A percentile compares a stretch with the other conserved stretches of the same genome.
Evolutionary conservation across 2,888 invertebrate genomes (phyloP).

Genomic region (Yponomeuta malinellus): DNA sequence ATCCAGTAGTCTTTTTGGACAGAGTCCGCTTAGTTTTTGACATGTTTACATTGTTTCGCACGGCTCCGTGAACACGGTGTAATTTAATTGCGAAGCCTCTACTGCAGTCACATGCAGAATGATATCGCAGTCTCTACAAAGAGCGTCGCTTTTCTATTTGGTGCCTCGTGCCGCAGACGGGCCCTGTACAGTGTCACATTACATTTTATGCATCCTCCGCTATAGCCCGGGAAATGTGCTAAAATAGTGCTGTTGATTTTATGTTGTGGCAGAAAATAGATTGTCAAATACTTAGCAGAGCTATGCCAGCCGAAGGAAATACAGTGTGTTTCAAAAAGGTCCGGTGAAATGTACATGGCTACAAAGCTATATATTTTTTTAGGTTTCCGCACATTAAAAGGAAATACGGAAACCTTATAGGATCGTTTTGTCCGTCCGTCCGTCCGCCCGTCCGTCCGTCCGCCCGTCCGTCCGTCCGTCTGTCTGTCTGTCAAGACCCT

Average conservation of each 20-base stretch:
- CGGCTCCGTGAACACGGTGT: too few relatives aligned
- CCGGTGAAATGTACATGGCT: too few relatives aligned
- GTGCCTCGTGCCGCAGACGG: not conserved
- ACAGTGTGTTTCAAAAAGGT: not conserved
- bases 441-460: too few relatives aligned
- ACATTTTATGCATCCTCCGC: not conserved
- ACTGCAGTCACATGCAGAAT: not conserved
- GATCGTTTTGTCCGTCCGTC: too few relatives aligned
- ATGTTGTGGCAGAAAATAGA: not conserved
- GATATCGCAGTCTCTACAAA: not conserved
- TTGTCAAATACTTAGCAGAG: not conserved
- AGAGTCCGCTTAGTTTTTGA: too few relatives aligned
- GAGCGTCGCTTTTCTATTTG: not conserved
- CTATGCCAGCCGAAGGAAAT: not conserved
- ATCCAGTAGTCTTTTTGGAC: too few relatives aligned
- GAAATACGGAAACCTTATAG: too few relatives aligned
- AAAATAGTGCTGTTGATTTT: not conserved
- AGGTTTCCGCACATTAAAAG: too few relatives aligned
- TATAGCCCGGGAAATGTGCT: not conserved
- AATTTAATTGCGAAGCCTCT: not conserved
- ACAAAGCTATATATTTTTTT: too few relatives aligned
- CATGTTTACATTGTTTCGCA: too few relatives aligned
- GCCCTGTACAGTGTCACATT: slow-evolving; percentile 1
- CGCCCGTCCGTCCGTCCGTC: too few relatives aligned
- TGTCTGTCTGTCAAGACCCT: too few relatives aligned